Percentiles rank a stretch among this genome's conserved stretches.
Conservation (phyloP, 2,113 vertebrate genomes). For the Ardeotis arabs region DNA sequence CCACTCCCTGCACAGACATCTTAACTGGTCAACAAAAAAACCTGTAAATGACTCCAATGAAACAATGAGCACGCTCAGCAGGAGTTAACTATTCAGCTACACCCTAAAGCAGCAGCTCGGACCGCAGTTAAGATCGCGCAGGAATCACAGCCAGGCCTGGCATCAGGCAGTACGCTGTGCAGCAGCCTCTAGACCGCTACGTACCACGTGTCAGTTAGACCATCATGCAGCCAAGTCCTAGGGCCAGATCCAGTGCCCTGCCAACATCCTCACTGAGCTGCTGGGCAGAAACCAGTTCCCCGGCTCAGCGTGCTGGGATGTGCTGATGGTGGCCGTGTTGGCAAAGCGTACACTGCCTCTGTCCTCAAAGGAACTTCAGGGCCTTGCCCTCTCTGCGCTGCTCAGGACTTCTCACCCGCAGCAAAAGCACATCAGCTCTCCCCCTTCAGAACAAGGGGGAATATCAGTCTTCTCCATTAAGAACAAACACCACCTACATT, state of each 20-base stretch:
- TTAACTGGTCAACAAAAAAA: not conserved
- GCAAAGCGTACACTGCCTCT: fast-evolving
- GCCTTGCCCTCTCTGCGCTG: not conserved
- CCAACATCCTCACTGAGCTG: not conserved
- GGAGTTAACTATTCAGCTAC: not conserved
- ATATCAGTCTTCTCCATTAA: not conserved
- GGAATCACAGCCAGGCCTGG: not conserved
- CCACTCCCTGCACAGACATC: not conserved
- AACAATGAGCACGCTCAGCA: not conserved
- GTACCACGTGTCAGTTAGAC: fast-evolving
- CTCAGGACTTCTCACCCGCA: too few species aligned
- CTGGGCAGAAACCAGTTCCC: not conserved
- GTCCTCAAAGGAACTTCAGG: too few species aligned
- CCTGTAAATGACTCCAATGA: not conserved
- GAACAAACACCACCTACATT: not conserved
- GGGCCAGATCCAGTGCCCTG: not conserved
- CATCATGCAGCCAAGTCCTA: not conserved
- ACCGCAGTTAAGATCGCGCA: not conserved
- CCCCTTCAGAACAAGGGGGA: not conserved
- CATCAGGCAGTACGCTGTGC: not conserved
- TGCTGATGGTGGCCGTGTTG: too few species aligned
- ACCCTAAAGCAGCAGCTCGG: not conserved
- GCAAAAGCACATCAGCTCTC: not conserved
- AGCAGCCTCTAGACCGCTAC: not conserved
- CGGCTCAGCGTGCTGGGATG: not conserved